These are phyloP conservation scores for Shinisaurus crocodilurus DNA, from an alignment of 2,113 vertebrate genomes.

Conservation along the genomic window DNA sequence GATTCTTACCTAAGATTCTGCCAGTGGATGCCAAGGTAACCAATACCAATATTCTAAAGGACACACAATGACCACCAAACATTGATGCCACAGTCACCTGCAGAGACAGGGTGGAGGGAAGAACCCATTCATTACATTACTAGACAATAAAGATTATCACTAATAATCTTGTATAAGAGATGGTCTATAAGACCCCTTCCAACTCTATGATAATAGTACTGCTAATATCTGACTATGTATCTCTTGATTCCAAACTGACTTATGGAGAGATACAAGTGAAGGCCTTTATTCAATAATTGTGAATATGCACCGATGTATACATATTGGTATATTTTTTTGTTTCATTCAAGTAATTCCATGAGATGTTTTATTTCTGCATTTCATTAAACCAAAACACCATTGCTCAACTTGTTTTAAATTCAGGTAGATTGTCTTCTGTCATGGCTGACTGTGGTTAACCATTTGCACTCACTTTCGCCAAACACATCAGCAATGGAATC, in stretches of 20 bases:
- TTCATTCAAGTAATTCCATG: neutral
- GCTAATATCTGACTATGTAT: neutral
- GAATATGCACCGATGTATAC: too few species aligned
- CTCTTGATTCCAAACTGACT: neutral
- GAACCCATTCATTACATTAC: conserved; percentile 12
- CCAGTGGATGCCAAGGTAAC: conserved; percentile 23
- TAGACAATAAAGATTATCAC: conserved; percentile 32
- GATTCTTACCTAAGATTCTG: conserved; percentile 28
- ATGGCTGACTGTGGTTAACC: neutral
- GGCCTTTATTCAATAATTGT: neutral
- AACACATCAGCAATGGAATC: neutral
- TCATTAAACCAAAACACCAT: neutral
- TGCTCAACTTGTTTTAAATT: neutral
- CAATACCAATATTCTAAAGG: neutral
- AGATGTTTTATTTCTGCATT: too few species aligned
- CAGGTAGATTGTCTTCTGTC: neutral
- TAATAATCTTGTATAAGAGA: conserved; percentile 16
- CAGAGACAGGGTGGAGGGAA: neutral
- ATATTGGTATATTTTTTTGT: too few species aligned
- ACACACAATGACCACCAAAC: neutral
- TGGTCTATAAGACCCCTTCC: too few species aligned
- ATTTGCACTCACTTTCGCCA: neutral
- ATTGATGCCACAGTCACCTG: conserved; percentile 35
- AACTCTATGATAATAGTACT: neutral
- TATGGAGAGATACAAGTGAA: neutral